Conservation (phyloP, 2,797 vertebrate genomes). For the Phalloptychus januarius region DNA sequence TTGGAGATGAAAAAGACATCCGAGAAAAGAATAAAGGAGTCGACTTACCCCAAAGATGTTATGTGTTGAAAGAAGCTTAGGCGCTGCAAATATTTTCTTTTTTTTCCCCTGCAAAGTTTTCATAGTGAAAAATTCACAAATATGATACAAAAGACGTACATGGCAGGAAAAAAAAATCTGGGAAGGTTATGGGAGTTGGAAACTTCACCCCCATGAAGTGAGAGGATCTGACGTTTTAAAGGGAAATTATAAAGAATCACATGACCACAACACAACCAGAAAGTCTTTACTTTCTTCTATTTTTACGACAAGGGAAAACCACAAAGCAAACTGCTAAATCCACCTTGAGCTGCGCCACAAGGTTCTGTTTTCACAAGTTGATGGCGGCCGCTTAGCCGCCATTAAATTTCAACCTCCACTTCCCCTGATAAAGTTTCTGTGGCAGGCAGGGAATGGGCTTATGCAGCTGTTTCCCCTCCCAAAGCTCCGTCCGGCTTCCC, state of each 20-base stretch:
- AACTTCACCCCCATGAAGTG: background rate
- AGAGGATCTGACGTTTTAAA: background rate
- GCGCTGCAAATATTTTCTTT: conserved; percentile 30
- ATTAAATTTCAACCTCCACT: conserved; percentile 68
- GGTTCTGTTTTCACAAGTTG: conserved; percentile 71
- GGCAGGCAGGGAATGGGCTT: conserved; percentile 40
- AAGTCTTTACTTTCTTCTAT: conserved; percentile 53
- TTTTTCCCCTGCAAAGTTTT: conserved; percentile 6
- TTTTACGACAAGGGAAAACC: conserved; percentile 54
- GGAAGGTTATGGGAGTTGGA: background rate
- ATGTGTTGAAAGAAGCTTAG: conserved; percentile 55
- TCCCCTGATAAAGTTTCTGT: conserved; percentile 67
- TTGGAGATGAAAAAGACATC: conserved; percentile 50
- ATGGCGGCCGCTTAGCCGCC: conserved; percentile 58
- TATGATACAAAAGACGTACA: conserved; percentile 35
- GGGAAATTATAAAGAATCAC: conserved; percentile 22
- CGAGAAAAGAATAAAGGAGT: conserved; percentile 39
- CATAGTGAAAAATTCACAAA: conserved; percentile 34
- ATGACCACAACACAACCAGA: conserved; percentile 41
- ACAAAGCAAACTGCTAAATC: conserved; percentile 57
- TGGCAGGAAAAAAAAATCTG: background rate
- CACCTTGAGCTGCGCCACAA: conserved; percentile 59
- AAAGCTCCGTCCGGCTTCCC: conserved; percentile 56
- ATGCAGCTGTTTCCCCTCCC: conserved; percentile 70
- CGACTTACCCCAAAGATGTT: conserved; percentile 57